Evolutionary conservation across 2,797 vertebrate genomes (phyloP).

Genomic region (Lacerta viridis): DNA sequence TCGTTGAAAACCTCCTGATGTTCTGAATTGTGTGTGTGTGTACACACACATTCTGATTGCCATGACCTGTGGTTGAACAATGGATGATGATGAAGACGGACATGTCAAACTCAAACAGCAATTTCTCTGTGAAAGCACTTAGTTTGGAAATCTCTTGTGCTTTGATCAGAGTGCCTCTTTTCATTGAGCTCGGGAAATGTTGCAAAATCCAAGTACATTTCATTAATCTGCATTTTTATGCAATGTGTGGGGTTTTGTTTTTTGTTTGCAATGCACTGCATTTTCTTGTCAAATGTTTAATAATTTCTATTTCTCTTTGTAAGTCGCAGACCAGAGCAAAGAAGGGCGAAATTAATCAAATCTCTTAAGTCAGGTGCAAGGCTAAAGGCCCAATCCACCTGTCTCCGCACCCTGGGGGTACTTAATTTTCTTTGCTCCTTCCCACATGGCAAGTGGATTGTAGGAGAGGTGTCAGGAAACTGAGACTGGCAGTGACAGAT

Average conservation of each 20-base stretch:
- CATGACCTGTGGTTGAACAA: not conserved
- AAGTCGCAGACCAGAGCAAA: not conserved
- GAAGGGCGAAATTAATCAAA: not conserved
- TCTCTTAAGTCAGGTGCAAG: not conserved
- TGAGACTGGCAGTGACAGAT: too few species aligned
- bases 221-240: too few species aligned
- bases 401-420: not conserved
- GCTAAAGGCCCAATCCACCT: not conserved
- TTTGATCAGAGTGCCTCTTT: not conserved
- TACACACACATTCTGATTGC: not conserved
- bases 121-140: not conserved
- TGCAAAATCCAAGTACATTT: too few species aligned
- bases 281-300: not conserved
- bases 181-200: too few species aligned
- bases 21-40: not conserved
- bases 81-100: not conserved
- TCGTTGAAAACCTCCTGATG: not conserved
- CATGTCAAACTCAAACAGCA: not conserved
- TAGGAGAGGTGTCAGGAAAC: not conserved
- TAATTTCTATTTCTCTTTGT: not conserved
- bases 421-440: not conserved
- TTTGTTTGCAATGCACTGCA: too few species aligned
- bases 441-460: not conserved
- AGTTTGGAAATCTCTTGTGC: not conserved
- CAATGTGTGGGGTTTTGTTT: too few species aligned